Evolutionary conservation across 2,113 vertebrate species (phyloP).

Genomic region (Axis porcinus): DNA sequence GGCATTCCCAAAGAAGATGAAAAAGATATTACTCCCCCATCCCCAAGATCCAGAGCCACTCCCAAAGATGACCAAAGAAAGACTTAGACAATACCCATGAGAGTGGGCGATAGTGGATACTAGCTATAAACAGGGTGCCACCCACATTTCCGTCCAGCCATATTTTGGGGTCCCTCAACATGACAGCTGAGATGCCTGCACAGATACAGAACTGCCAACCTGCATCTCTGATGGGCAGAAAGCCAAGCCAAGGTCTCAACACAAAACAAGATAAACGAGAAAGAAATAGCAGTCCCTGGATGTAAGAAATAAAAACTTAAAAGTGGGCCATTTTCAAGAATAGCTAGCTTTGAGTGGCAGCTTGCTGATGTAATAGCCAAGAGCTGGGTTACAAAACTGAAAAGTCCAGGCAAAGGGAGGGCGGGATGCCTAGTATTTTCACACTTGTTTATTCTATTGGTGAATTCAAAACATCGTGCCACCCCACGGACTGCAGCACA

Average conservation of each 20-base stretch:
- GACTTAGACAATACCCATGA: neutral
- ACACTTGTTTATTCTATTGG: neutral
- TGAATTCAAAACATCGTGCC: neutral
- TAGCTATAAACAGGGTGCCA: neutral
- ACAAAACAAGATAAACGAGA: neutral
- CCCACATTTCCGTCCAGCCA: neutral
- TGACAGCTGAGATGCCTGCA: neutral
- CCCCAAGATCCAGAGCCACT: neutral
- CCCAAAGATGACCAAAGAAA: neutral
- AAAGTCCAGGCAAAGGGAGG: neutral
- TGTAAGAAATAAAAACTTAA: neutral
- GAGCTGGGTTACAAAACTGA: neutral
- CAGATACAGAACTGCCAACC: neutral
- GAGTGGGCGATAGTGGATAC: neutral
- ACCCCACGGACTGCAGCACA: neutral
- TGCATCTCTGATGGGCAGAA: neutral
- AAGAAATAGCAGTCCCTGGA: neutral
- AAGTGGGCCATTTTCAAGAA: neutral
- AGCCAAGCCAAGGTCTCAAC: neutral
- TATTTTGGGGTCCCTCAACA: neutral
- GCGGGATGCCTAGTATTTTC: neutral
- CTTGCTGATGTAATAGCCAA: neutral
- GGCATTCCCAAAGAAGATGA: neutral
- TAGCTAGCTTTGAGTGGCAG: neutral
- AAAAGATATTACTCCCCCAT: neutral